Evolutionary conservation across 2,888 invertebrate species (phyloP).

Genomic region (Eupeodes latifasciatus): DNA sequence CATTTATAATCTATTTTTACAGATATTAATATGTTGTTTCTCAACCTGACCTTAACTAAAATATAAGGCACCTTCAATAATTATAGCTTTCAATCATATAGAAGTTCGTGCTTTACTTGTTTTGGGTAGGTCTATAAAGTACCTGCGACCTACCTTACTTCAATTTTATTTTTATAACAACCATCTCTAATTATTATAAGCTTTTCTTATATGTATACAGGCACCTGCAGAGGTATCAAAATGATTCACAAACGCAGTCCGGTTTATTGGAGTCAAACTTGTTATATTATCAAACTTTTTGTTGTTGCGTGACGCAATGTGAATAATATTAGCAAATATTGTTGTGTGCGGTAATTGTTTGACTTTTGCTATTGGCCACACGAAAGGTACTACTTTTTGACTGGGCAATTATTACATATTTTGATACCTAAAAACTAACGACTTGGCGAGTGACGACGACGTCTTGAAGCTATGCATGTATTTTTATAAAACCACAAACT

Average conservation of each 20-base stretch:
- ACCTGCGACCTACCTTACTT: no score
- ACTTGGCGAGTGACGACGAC: background rate
- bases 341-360: background rate
- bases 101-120: no score
- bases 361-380: background rate
- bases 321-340: background rate
- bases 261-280: background rate
- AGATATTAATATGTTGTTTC: no score
- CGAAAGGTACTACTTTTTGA: background rate
- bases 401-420: constrained; percentile 33
- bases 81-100: no score
- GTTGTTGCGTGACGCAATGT: constrained; percentile 9
- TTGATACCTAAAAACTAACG: constrained; percentile 20
- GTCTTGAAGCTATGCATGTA: background rate
- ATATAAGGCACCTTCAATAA: no score
- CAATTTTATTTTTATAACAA: no score
- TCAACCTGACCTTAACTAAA: no score
- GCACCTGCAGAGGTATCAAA: no score
- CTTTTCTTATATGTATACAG: no score
- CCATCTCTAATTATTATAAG: no score
- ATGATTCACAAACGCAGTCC: background rate
- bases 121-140: no score
- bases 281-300: background rate
- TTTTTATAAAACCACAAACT: constrained; percentile 15
- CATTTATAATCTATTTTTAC: no score